These are phyloP conservation scores for Ammospiza caudacuta DNA, from an alignment of 2,113 vertebrate genomes.

Conservation along the genomic window DNA sequence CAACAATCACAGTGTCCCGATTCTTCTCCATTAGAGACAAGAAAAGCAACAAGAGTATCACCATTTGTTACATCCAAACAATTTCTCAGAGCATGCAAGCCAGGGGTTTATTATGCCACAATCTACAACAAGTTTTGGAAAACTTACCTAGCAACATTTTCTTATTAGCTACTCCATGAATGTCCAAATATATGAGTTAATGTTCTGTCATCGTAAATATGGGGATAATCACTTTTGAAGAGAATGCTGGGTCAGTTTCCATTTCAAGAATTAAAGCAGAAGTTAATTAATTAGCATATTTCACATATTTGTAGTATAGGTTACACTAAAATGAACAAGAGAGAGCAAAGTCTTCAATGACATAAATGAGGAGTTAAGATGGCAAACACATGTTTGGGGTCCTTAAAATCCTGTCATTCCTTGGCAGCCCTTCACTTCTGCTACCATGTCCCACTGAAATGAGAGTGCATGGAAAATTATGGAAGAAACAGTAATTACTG, in stretches of 20 bases:
- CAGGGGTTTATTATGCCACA: neutral
- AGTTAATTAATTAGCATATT: neutral
- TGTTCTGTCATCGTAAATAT: neutral
- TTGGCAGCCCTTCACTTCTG: neutral
- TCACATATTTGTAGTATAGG: neutral
- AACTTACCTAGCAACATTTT: neutral
- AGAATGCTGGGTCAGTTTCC: neutral
- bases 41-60: neutral
- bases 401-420: neutral
- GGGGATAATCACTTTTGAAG: neutral
- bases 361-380: neutral
- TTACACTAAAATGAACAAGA: neutral
- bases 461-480: neutral
- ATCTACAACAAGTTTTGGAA: neutral
- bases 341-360: neutral
- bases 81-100: neutral
- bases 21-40: neutral
- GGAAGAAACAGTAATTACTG: neutral
- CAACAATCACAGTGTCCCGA: neutral
- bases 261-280: neutral
- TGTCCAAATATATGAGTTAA: neutral
- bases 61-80: neutral
- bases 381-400: neutral
- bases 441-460: neutral
- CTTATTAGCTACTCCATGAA: neutral